Evolutionary conservation across 2,888 invertebrate species (phyloP).

Genomic region (Anoplius nigerrimus): DNA sequence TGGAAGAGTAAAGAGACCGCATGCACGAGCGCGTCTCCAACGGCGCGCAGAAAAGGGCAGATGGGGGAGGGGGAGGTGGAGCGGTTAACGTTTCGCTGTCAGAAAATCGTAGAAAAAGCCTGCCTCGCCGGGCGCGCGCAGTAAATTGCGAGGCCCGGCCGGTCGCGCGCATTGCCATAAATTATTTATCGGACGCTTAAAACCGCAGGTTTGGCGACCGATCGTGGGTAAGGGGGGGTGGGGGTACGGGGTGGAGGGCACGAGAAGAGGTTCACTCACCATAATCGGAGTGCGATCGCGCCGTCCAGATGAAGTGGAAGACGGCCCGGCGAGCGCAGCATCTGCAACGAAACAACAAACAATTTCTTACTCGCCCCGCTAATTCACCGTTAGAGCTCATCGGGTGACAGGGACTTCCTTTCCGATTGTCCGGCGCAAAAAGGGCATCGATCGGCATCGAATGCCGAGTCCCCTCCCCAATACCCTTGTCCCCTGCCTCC

Average conservation of each 20-base stretch:
- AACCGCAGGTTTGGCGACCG: neutral
- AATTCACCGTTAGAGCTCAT: constrained; percentile 47
- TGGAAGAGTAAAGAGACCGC: no score
- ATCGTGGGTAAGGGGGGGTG: constrained; percentile 7
- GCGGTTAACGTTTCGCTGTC: neutral
- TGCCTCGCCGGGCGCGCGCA: neutral
- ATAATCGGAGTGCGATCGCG: constrained; percentile 64
- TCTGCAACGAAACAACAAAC: constrained; percentile 57
- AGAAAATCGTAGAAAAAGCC: constrained; percentile 30
- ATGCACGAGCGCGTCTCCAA: no score
- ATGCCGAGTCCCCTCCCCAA: neutral
- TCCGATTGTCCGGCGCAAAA: constrained; percentile 11
- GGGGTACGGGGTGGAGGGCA: neutral
- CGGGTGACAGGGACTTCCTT: constrained; percentile 7
- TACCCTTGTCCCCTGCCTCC: neutral
- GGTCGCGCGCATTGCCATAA: constrained; percentile 36
- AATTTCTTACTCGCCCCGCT: constrained; percentile 39
- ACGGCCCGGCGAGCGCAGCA: constrained; percentile 56
- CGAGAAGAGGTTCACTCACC: constrained; percentile 57
- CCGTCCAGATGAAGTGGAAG: constrained; percentile 56
- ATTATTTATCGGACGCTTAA: constrained; percentile 42
- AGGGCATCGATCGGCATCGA: constrained; percentile 12
- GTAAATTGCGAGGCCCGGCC: constrained; percentile 9
- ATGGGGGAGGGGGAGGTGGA: neutral
- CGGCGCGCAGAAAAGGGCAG: no score